These are phyloP conservation scores for Drosophila arizonae DNA, from an alignment of 1,140 invertebrate species.

Conservation along the genomic window DNA sequence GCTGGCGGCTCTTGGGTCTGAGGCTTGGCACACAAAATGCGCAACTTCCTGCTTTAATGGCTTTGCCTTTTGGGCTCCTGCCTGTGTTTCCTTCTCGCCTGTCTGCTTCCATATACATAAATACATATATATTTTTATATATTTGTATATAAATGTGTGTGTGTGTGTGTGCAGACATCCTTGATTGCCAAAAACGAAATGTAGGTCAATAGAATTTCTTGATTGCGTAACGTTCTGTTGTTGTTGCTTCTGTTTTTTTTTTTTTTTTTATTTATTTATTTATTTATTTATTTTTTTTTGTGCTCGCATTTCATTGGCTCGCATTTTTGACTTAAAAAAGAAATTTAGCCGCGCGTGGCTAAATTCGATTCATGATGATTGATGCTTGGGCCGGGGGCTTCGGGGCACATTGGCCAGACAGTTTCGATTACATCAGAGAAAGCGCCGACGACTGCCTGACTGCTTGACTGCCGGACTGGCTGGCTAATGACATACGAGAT, in stretches of 20 bases:
- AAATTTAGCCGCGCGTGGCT: conserved; percentile 11
- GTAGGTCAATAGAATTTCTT: conserved; percentile 70
- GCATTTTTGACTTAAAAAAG: conserved; percentile 2
- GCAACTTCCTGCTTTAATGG: conserved; percentile 73
- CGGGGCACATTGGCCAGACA: conserved; percentile 14
- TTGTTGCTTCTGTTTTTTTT: conserved; percentile 1
- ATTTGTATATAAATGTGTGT: background rate
- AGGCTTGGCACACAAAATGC: conserved; percentile 53
- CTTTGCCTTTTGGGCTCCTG: conserved; percentile 53
- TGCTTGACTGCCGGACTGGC: conserved; percentile 15
- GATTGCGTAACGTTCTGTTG: conserved; percentile 57
- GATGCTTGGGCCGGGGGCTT: background rate
- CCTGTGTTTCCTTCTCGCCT: conserved; percentile 14
- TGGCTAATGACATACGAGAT: conserved; percentile 40
- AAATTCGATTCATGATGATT: conserved; percentile 21
- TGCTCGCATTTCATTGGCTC: background rate
- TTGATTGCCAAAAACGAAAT: conserved; percentile 60
- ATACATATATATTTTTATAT: conserved; percentile 2
- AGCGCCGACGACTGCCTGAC: conserved; percentile 15
- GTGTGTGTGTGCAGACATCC: conserved; percentile 48
- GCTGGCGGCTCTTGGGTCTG: conserved; percentile 36
- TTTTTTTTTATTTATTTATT: too few species aligned
- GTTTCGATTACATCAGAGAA: conserved; percentile 42
- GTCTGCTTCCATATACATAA: background rate
- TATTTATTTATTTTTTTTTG: too few species aligned